Evolutionary conservation across 2,797 vertebrate species (phyloP), one percentile per base, ranked within the genome.

Genomic region (Phylloscopus collybita): DNA sequence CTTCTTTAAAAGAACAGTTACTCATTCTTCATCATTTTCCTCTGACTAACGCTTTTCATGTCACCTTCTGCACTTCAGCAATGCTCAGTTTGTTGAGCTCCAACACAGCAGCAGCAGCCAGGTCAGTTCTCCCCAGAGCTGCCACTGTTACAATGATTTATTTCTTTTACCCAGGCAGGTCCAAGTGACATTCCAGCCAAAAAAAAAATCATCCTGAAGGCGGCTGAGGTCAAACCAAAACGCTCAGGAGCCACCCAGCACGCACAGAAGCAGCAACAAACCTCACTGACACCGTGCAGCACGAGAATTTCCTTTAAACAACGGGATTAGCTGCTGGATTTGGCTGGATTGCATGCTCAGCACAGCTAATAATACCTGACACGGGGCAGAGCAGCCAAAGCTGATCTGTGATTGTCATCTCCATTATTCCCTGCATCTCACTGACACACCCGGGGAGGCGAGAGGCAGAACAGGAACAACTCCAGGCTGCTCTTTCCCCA

Each of bases 331-430:
- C 54, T 14, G 10, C 53, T 16, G 67, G 78, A 91, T 79, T 94
- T 66, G 84, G 76, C 44, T 66, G 84, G 87, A 96, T 83, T 88
- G 87, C 70, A 15, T 22, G 80, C 53, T 45, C 73, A 81, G 90
- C 59, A 71, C 73, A 84, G 86, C 71, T 84, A 92, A 86, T 72
- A 88, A 72, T 49, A 56, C 93, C 88, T 73, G 21, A 8, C 38
- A 57, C 5, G 86, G 95, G 83, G 85, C 59, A 93, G 53, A 75
- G 85, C 65, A 88, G 79, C 91, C 64, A 66, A 20, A 66, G 59
- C 80, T 94, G 82, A 51, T 12, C 65, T 40, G n/a, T 10, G 49
- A 81, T 2, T 94, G 90, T 72, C 67, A 18, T 3, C 17, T 27
- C 75, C 62, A 23, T 66, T 3, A 62, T 34, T 80, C 60, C 74